Evolutionary conservation across 1,140 invertebrate genomes (phyloP), one percentile per base, ranked within the genome.

Genomic region (Drosophila dunni): DNA sequence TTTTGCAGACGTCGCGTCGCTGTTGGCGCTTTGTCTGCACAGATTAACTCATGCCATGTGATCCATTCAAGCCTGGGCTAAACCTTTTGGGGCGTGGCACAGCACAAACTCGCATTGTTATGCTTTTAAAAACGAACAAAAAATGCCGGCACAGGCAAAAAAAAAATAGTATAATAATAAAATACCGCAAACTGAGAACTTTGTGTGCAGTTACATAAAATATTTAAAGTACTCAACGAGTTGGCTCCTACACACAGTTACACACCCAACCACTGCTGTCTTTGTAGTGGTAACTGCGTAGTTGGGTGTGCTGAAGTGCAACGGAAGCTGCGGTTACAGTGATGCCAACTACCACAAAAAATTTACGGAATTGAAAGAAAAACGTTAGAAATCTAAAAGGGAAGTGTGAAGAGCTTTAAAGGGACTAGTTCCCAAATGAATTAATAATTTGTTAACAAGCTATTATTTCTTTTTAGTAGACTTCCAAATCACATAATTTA

Each of bases 1-100:
- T 61, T 71, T 68, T 78, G 83, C 79, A 88, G 83, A 86, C 79
- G 68, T 57, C 63, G 64, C 67, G 79, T 73, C 76, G 73, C 72
- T 86, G 78, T 79, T 61, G 82, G 79, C 82, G 82, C 79, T 85
- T 75, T 86, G 75, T 88, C 79, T 78, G 66, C 79, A 34, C 73
- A 63, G 82, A 81, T 88, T 86, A 76, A 75, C 83, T 82, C 82
- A 82, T 79, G 78, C 70, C 65, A 51, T 45, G 38, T 44, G 68
- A 81, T 86, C 86, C 84, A 83, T 86, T 88, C 79, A 62, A 63
- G 70, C 48, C 48, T 54, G 44, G 33, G 24, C 65, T 46, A 56
- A 54, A 56, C 64, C 71, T 68, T 29, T 62, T 74, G 65, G 57
- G 71, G 71, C 57, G 65, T 74, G 71, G 71, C 71, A 56, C 40